Evolutionary conservation across 2,888 invertebrate species (phyloP).

Genomic region (Papilio elwesi): DNA sequence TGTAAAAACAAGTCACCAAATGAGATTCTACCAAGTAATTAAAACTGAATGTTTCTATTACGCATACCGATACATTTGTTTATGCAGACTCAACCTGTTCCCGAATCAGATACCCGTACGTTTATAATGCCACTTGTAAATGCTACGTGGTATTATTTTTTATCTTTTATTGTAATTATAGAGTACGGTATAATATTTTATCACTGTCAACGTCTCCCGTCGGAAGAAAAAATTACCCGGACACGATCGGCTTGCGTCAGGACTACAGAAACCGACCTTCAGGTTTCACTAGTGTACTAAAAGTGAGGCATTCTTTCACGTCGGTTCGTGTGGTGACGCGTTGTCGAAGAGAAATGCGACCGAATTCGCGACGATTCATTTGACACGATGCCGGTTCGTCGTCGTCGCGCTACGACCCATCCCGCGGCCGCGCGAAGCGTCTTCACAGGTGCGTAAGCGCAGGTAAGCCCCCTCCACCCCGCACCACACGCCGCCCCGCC

Average conservation of each 20-base stretch:
- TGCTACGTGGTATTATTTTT: not conserved
- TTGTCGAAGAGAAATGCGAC: constrained; percentile 73
- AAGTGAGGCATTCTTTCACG: constrained; percentile 77
- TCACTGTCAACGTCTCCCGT: not conserved
- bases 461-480: constrained; percentile 56
- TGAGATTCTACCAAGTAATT: constrained; percentile 15
- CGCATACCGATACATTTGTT: constrained; percentile 30
- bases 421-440: constrained; percentile 55
- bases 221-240: constrained; percentile 36
- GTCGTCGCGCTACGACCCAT: constrained; percentile 58
- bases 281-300: constrained; percentile 72
- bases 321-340: constrained; percentile 61
- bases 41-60: constrained; percentile 24
- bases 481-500: constrained; percentile 59
- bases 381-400: constrained; percentile 82
- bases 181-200: not conserved
- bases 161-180: constrained; percentile 11
- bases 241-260: constrained; percentile 45
- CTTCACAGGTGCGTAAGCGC: constrained; percentile 79
- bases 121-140: constrained; percentile 5
- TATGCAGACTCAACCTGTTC: constrained; percentile 16
- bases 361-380: constrained; percentile 79
- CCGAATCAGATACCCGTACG: not conserved
- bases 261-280: constrained; percentile 66
- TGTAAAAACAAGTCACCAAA: constrained; percentile 26